phyloP scores from a whole-genome alignment of 2,113 vertebrate genomes.

The Calcarius ornatus region DNA sequence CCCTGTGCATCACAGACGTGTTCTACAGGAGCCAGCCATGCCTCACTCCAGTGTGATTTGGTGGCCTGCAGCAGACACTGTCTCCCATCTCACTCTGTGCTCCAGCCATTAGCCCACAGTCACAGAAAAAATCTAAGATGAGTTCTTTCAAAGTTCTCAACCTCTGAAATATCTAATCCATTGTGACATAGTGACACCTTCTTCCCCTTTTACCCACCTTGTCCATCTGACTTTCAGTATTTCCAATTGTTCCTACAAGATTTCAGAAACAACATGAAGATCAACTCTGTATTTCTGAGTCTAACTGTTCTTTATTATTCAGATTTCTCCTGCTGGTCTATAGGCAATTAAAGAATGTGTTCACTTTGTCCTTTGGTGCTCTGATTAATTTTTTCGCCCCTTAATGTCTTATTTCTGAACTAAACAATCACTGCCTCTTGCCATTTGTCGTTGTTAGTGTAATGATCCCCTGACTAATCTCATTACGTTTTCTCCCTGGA shows the following conservation, averaged over 20 bases:
- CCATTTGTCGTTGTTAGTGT: conserved; percentile 8
- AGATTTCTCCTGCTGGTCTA: background rate
- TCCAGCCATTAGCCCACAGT: background rate
- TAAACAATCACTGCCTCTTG: background rate
- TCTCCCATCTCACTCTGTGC: background rate
- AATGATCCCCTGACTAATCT: conserved; percentile 11
- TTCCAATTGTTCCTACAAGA: background rate
- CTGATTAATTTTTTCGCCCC: background rate
- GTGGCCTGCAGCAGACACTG: background rate
- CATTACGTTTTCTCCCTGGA: background rate
- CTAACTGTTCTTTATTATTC: background rate
- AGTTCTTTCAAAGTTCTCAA: background rate
- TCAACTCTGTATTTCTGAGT: background rate
- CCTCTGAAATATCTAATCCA: background rate
- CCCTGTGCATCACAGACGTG: fast-evolving
- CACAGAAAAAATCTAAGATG: background rate
- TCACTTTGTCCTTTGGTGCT: background rate
- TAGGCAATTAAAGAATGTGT: background rate
- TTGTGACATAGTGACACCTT: background rate
- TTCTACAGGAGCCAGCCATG: background rate
- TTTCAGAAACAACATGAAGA: background rate
- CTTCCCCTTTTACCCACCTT: background rate
- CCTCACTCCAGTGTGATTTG: background rate
- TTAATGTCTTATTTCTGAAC: background rate
- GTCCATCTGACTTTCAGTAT: background rate